A percentile compares a stretch with the other conserved stretches of the same genome.
Evolutionary conservation across 1,140 invertebrate species (phyloP).

Genomic region (Drosophila sechellia): DNA sequence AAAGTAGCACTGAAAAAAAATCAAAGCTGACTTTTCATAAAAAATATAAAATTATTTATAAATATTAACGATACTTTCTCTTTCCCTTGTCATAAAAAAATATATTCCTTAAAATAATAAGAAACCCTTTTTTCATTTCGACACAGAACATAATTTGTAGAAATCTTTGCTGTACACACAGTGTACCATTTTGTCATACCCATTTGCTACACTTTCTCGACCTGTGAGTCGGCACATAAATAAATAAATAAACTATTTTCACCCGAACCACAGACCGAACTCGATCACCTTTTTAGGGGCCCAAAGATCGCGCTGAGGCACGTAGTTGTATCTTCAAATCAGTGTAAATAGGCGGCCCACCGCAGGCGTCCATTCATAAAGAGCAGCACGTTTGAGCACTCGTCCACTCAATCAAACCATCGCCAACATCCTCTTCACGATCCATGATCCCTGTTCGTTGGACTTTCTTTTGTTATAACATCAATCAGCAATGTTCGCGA

Average conservation of each 20-base stretch:
- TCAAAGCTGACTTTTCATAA: neutral
- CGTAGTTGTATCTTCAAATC: constrained; percentile 21
- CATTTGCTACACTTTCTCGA: constrained; percentile 69
- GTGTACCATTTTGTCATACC: constrained; percentile 39
- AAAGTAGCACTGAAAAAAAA: neutral
- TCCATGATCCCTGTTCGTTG: constrained; percentile 47
- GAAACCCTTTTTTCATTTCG: neutral
- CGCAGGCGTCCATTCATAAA: constrained; percentile 44
- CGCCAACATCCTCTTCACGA: constrained; percentile 18
- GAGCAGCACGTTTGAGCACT: constrained; percentile 35
- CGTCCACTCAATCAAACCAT: constrained; percentile 35
- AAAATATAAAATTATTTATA: no score
- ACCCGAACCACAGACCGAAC: constrained; percentile 20
- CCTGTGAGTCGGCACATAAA: constrained; percentile 43
- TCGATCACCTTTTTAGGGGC: constrained; percentile 24
- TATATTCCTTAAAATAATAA: no score
- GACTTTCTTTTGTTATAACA: constrained; percentile 60
- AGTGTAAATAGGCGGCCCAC: constrained; percentile 26
- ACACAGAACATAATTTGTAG: neutral
- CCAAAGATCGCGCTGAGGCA: constrained; percentile 17
- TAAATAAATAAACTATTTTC: constrained; percentile 42
- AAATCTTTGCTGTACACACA: neutral
- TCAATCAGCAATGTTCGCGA: constrained; percentile 46
- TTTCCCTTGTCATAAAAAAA: no score
- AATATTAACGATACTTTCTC: no score